phyloP scores from a whole-genome alignment of 1,140 invertebrate species.

The Andricus grossulariae region DNA sequence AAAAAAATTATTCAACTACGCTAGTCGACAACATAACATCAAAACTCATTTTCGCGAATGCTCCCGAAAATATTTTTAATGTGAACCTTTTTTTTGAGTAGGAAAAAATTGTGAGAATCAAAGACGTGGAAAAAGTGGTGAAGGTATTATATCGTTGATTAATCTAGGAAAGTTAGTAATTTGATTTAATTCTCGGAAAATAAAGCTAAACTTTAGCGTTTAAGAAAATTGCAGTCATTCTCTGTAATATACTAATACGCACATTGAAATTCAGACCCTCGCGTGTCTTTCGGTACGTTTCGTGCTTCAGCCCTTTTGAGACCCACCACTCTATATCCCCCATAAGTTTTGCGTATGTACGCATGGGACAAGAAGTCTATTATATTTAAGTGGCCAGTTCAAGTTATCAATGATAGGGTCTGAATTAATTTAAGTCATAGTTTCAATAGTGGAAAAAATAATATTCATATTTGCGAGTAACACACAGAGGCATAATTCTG shows the following conservation, averaged over 20 bases:
- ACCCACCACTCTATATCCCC: constrained; percentile 56
- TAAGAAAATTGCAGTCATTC: constrained; percentile 1
- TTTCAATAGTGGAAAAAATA: too few relatives aligned
- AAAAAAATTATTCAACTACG: too few relatives aligned
- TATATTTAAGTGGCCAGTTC: constrained; percentile 27
- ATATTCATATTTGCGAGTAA: too few relatives aligned
- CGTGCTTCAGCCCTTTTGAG: constrained; percentile 53
- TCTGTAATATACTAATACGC: constrained; percentile 13
- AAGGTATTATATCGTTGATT: not conserved
- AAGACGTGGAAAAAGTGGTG: not conserved
- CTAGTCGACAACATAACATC: too few relatives aligned
- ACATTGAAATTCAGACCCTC: constrained; percentile 41
- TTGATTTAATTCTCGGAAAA: not conserved
- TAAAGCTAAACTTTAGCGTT: constrained; percentile 1
- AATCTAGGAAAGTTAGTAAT: not conserved
- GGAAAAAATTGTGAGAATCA: not conserved
- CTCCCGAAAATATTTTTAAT: too few relatives aligned
- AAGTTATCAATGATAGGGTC: constrained; percentile 14
- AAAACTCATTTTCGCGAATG: too few relatives aligned
- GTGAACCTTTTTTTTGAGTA: too few relatives aligned
- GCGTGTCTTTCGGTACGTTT: constrained; percentile 54
- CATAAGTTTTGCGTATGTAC: constrained; percentile 45
- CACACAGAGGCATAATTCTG: too few relatives aligned
- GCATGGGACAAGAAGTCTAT: constrained; percentile 22
- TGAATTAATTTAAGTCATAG: not conserved